These are phyloP conservation scores for Bembecia ichneumoniformis DNA, from an alignment of 2,888 invertebrate species.

Conservation along the genomic window DNA sequence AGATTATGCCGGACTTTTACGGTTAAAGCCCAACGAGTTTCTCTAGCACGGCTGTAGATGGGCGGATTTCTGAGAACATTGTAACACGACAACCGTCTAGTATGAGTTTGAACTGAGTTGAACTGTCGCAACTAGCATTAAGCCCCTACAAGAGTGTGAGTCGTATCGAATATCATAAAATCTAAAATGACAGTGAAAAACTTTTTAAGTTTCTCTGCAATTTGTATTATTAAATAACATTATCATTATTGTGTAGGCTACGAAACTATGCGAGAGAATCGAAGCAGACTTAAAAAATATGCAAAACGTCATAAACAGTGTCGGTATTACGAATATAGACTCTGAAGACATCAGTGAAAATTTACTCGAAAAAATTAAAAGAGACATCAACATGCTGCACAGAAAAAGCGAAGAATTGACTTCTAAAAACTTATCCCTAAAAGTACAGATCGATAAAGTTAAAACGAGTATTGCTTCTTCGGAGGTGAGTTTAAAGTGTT, in stretches of 20 bases:
- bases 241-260: slow-evolving; percentile 28
- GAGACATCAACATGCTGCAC: slow-evolving; percentile 39
- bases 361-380: slow-evolving; percentile 45
- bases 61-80: too few species aligned
- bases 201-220: too few species aligned
- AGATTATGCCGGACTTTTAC: too few species aligned
- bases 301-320: slow-evolving; percentile 40
- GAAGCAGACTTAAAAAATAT: slow-evolving; percentile 63
- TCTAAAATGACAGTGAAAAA: too few species aligned
- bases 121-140: too few species aligned
- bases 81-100: too few species aligned
- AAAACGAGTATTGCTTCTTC: slow-evolving; percentile 26
- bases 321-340: slow-evolving; percentile 43
- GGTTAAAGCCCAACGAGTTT: too few species aligned
- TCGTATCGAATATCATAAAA: too few species aligned
- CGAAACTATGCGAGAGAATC: slow-evolving; percentile 50
- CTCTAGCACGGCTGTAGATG: too few species aligned
- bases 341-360: slow-evolving; percentile 27
- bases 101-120: too few species aligned
- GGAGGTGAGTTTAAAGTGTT: slow-evolving; percentile 26
- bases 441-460: slow-evolving; percentile 51
- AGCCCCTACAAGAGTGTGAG: too few species aligned
- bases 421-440: slow-evolving; percentile 44
- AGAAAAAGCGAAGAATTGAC: slow-evolving; percentile 54
- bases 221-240: too few species aligned